phyloP scores from a whole-genome alignment of 2,113 vertebrate genomes.

The Capreolus pygargus region DNA sequence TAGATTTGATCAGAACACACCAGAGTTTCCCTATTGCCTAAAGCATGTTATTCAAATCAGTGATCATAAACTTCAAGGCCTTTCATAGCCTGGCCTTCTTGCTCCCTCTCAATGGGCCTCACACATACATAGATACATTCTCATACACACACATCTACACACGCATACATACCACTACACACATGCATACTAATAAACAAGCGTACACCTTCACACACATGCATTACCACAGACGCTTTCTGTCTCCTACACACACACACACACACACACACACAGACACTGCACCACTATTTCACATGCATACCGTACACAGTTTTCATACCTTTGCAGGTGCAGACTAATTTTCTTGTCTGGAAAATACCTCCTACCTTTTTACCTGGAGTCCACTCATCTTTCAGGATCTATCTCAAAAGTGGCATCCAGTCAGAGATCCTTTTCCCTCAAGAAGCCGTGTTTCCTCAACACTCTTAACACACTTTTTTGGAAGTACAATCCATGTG shows the following conservation, averaged over 20 bases:
- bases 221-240: not conserved
- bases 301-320: not conserved
- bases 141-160: no score
- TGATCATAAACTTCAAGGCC: not conserved
- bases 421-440: not conserved
- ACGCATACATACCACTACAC: not conserved
- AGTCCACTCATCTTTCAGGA: not conserved
- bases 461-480: not conserved
- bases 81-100: not conserved
- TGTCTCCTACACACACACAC: not conserved
- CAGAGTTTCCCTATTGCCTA: not conserved
- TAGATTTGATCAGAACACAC: constrained; percentile 21
- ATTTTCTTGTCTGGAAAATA: not conserved
- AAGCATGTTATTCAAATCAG: constrained; percentile 33
- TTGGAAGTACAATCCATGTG: not conserved
- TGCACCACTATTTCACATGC: not conserved
- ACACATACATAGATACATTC: not conserved
- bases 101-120: not conserved
- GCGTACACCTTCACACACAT: not conserved
- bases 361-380: not conserved
- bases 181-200: not conserved
- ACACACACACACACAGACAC: not conserved
- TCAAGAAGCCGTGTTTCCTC: not conserved
- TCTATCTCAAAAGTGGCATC: not conserved
- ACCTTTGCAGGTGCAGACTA: not conserved